These are phyloP conservation scores for Prosopocoilus inquinatus DNA, from an alignment of 2,888 invertebrate genomes.

Conservation along the genomic window DNA sequence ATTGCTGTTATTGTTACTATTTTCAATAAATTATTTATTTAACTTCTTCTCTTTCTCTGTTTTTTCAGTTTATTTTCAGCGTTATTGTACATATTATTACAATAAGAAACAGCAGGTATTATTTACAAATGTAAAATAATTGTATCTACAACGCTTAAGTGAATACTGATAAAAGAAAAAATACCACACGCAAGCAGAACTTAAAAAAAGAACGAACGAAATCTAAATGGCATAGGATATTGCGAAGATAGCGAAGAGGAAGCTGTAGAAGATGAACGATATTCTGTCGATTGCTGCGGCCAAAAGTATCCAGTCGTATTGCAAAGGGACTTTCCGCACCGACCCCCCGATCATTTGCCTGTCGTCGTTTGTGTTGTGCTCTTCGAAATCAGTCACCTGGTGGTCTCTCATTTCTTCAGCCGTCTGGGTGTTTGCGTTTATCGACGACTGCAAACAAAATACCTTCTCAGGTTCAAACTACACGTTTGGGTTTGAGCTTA, in stretches of 20 bases:
- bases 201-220: neutral
- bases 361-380: constrained; percentile 44
- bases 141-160: too few species aligned
- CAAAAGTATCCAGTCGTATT: constrained; percentile 63
- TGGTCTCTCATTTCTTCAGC: constrained; percentile 51
- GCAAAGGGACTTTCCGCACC: constrained; percentile 39
- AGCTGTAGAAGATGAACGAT: constrained; percentile 57
- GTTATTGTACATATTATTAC: too few species aligned
- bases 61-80: too few species aligned
- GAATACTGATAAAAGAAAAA: too few species aligned
- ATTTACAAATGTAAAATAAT: constrained; percentile 8
- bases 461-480: neutral
- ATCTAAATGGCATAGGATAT: constrained; percentile 50
- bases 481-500: constrained; percentile 29
- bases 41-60: neutral
- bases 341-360: constrained; percentile 36
- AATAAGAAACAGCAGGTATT: neutral
- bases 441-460: constrained; percentile 9
- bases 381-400: constrained; percentile 47
- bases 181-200: too few species aligned
- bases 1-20: constrained; percentile 21
- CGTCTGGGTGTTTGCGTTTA: constrained; percentile 31
- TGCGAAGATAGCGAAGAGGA: constrained; percentile 56
- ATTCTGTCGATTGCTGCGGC: constrained; percentile 64
- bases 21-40: constrained; percentile 18